phyloP scores from a whole-genome alignment of 2,888 invertebrate genomes.

The Sepiola atlantica region DNA sequence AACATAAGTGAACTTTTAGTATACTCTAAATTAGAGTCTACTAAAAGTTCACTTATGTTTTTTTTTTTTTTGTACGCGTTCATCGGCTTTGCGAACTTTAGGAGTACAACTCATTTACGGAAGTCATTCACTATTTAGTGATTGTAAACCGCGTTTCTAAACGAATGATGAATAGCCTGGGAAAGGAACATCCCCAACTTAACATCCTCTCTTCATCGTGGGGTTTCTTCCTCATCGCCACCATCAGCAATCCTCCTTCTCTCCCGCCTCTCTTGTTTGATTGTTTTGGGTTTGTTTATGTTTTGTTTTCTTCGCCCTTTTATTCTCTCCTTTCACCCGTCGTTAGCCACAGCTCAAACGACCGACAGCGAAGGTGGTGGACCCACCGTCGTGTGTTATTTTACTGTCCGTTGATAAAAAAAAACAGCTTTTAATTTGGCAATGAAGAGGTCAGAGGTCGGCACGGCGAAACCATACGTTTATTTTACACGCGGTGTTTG shows the following conservation, averaged over 20 bases:
- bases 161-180: not conserved
- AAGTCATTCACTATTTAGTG: not conserved
- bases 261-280: too few relatives aligned
- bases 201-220: not conserved
- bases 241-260: not conserved
- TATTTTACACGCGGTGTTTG: not conserved
- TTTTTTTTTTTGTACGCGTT: not conserved
- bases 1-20: too few relatives aligned
- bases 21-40: too few relatives aligned
- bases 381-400: not conserved
- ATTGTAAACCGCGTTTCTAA: not conserved
- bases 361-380: not conserved
- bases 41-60: too few relatives aligned
- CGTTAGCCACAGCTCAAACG: not conserved
- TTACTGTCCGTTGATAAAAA: not conserved
- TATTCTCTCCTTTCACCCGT: not conserved
- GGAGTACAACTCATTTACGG: not conserved
- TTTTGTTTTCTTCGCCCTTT: too few relatives aligned
- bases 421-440: slow-evolving; percentile 5
- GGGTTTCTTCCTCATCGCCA: not conserved
- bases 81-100: not conserved
- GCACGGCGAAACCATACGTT: not conserved
- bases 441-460: not conserved
- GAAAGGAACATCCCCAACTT: not conserved
- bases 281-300: too few relatives aligned